Percentiles rank a stretch among this genome's conserved stretches.
phyloP scores from a whole-genome alignment of 2,888 invertebrate species.

The Scrobipalpa costella region DNA sequence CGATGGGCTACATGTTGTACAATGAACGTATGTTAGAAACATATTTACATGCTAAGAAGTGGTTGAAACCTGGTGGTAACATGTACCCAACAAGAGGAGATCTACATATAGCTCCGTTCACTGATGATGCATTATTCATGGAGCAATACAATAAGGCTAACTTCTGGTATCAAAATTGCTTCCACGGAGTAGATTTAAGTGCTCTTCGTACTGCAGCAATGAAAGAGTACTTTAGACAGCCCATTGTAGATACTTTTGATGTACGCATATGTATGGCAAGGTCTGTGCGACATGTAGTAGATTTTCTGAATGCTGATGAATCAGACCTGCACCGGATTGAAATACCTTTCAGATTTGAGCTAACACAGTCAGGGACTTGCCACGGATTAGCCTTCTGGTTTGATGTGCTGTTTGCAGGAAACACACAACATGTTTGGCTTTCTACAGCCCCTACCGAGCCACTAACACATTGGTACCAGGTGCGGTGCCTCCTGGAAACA shows the following conservation, averaged over 20 bases:
- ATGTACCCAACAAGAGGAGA: slow-evolving; percentile 99
- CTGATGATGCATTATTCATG: slow-evolving; percentile 98
- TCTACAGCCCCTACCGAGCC: slow-evolving; percentile 99
- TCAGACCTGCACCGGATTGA: slow-evolving; percentile 97
- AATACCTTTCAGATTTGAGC: slow-evolving; percentile 95
- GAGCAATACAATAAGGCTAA: slow-evolving; percentile 99
- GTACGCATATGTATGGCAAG: slow-evolving; percentile 98
- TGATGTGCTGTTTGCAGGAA: slow-evolving; percentile 91
- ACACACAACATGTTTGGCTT: slow-evolving; percentile 99
- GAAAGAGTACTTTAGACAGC: slow-evolving; percentile 98
- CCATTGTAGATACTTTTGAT: slow-evolving; percentile 99
- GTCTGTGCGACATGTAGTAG: slow-evolving; percentile 95
- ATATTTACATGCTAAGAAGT: slow-evolving; percentile 98
- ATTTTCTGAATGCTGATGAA: slow-evolving; percentile 96
- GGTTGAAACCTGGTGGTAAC: slow-evolving; percentile 94
- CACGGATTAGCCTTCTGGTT: slow-evolving; percentile 99
- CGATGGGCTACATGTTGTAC: slow-evolving; percentile 99
- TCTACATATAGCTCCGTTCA: slow-evolving; percentile 98
- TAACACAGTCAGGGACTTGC: slow-evolving; percentile 95
- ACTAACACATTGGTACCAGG: slow-evolving; percentile 99
- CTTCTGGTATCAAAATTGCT: slow-evolving; percentile 99
- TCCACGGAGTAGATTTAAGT: slow-evolving; percentile 98
- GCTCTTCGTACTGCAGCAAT: slow-evolving; percentile 96
- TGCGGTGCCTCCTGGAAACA: slow-evolving; percentile 95
- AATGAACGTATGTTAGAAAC: slow-evolving; percentile 99